Evolutionary conservation across 2,113 vertebrate species (phyloP), one percentile per base, ranked within the genome.

Genomic region (Clarias macrocephalus): DNA sequence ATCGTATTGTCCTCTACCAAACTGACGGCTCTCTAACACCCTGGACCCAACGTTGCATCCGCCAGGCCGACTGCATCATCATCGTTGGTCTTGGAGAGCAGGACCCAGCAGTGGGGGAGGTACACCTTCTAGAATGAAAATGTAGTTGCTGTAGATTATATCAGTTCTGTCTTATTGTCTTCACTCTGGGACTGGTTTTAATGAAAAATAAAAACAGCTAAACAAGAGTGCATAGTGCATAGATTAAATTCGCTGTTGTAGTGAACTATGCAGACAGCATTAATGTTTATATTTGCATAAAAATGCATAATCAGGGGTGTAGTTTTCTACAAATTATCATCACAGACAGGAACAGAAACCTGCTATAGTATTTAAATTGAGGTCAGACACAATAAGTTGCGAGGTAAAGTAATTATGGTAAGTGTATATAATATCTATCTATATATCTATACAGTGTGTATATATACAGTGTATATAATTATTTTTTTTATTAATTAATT

Each of bases 1-100:
- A 99, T 91, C 96, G 97, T 3, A 98, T 99, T 0, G 97, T 99
- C 57, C 96, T 99, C 0, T 99, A 99, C 93, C 98, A 99, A 95
- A 96, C 97, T 0, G 97, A 99, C 92, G 87, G 94, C 89, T 92
- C 92, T 3, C 96, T 99, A 18, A 98, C 98, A 0, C 97, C 98
- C 0, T 99, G 98, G 98, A 98, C 97, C 0, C 98, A 98, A 92
- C 96, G 97, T 91, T 99, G 97, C 90, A 96, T 99, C 91, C 95
- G 97, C 0, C 98, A 99, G 93, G 98, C 98, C 0, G 97, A 99
- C 94, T 98, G 97, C 94, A 97, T 98, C 95, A 92, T 99, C 80
- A 97, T 99, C 0, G 97, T 99, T 25, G 98, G 98, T 7, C 94
- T 99, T 88, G 97, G 98, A 0, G 98, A 99, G 76, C 97, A 98